Base-by-base conservation (phyloP, 1,140 invertebrate genomes). In the Lepidurus packardi region DNA sequence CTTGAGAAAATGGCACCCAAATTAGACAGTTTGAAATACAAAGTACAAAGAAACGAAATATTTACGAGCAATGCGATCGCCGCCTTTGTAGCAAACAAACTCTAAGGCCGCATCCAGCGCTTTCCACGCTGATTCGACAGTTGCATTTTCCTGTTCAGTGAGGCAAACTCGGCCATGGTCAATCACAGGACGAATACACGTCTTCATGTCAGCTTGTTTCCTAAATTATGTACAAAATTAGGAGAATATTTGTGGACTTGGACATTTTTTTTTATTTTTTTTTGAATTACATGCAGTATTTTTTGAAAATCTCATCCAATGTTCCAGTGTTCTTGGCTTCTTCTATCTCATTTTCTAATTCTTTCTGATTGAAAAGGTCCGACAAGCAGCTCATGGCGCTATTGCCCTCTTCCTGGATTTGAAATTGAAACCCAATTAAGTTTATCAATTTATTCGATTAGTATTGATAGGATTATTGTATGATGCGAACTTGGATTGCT, bases 41-140 rank as follows among this genome's bases (percentile, higher is more conserved):
- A n/a, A n/a, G n/a, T n/a, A n/a, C n/a, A n/a, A n/a, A n/a, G n/a
- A n/a, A n/a, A n/a, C n/a, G n/a, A 25, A 73, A 76, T 80, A 89
- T 90, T 87, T 85, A 92, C 91, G 86, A 3, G 92, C 92, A 82
- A 94, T 91, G 80, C 92, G 89, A 83, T 94, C 92, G 7, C 93
- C 93, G 80, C 93, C 92, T 80, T 92, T 92, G 76, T 86, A 89
- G 82, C 93, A 94, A 24, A 90, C 85, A 81, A 94, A 94, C 44
- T 89, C 87, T 0, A 91, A 82, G 0, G 93, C 81, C 9, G 90
- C 89, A 7, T 90, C 87, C 0, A 90, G 89, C 13, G 93, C 87
- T 78, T 91, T 91, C 75, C 88, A 82, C 3, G 91, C 83, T 1
- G 89, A 88, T 73, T 88, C 86, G 8, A 88, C 85, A 73, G 86